Evolutionary conservation across 2,797 vertebrate species (phyloP), one percentile per base, ranked within the genome.

Genomic region (Pantherophis vulpinus): DNA sequence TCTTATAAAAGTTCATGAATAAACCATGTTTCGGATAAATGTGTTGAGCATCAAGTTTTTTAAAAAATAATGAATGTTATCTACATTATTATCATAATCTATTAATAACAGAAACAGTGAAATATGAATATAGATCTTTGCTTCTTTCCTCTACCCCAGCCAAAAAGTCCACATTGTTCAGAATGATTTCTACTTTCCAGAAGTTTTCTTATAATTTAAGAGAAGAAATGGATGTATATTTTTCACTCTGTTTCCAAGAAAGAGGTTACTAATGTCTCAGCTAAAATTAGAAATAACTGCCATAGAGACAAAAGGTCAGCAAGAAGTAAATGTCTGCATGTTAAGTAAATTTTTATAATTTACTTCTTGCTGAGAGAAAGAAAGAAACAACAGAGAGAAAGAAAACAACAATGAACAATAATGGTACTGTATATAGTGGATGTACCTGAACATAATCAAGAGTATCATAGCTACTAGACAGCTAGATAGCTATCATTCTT

Each of bases 381-480:
- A 42, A 42, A 42, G 42, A 42, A 42, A 42, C 42, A 42, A 42
- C 42, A 42, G 25, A 59, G 9, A 61, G 60, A 88, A 14, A 93
- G 94, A 95, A 79, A 74, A 87, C 58, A 74, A 51, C 2, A 70
- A 37, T 92, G 89, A 88, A 89, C 58, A 23, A 93, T 92, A 90
- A 90, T 55, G 12, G 58, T 66, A 87, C 87, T 32, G 25, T 56
- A 27, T 32, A 29, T 83, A 66, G 23, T 89, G 51, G 63, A 90
- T 70, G 60, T 70, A 86, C 79, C n/a, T 87, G 89, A 89, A 79
- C 42, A 79, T 23, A 79, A 74, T 74, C n/a, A 74, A 79, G 74
- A 11, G 16, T 79, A 79, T 42, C 70, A 42, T 42, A 42, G 8
- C 37, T 79, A 23, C 14, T 16, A 18, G 66, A 32, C 2, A 32